Evolutionary conservation across 2,888 invertebrate species (phyloP).

Genomic region (Sialis fuliginosa): DNA sequence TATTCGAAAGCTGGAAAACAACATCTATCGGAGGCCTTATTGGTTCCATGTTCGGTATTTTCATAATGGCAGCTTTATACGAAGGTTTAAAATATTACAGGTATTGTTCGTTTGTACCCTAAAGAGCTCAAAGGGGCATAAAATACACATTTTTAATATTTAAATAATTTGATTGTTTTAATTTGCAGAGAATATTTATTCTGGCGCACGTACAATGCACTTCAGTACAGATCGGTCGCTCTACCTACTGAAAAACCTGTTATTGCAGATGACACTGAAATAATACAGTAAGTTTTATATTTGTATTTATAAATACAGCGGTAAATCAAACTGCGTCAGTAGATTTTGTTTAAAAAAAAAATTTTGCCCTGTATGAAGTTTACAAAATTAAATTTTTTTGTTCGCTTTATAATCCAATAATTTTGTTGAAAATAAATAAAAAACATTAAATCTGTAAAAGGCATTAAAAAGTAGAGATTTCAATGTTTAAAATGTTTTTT

Average conservation of each 20-base stretch:
- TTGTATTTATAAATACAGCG: conserved; percentile 9
- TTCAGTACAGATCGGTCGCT: conserved; percentile 74
- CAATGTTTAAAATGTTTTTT: too few relatives aligned
- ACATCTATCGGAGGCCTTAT: conserved; percentile 58
- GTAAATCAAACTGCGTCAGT: too few relatives aligned
- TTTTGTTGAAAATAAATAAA: too few relatives aligned
- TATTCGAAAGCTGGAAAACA: conserved; percentile 71
- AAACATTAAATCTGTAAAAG: too few relatives aligned
- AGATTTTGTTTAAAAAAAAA: too few relatives aligned
- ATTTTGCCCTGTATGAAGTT: too few relatives aligned
- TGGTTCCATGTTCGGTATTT: conserved; percentile 81
- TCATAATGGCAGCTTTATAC: conserved; percentile 81
- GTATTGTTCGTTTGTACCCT: conserved; percentile 16
- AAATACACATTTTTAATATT: too few relatives aligned
- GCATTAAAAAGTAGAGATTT: too few relatives aligned
- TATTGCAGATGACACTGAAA: conserved; percentile 45
- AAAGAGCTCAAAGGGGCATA: too few relatives aligned
- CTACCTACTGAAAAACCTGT: conserved; percentile 51
- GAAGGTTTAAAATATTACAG: conserved; percentile 87
- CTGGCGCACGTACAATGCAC: conserved; percentile 71
- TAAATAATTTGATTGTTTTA: conserved; percentile 7
- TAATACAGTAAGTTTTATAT: conserved; percentile 53
- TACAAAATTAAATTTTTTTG: too few relatives aligned
- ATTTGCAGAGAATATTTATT: conserved; percentile 56
- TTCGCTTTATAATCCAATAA: too few relatives aligned